Base-by-base conservation (phyloP, 1,140 invertebrate genomes). In the Coenobita brevimanus region DNA sequence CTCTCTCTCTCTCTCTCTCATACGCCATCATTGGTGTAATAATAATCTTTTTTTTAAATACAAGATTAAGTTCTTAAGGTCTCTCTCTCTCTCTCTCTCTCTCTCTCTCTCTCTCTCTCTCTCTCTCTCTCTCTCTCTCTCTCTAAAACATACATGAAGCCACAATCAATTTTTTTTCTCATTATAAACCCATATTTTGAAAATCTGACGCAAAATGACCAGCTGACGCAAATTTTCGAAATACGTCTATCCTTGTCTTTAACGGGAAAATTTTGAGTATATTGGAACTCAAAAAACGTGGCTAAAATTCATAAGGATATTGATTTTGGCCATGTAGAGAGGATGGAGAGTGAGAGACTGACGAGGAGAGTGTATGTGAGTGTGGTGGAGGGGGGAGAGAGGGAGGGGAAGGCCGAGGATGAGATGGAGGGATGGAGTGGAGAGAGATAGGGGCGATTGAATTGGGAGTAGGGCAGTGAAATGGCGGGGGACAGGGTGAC, bases 41-140 rank as follows among this genome's bases (percentile, higher is more conserved):
- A 64, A 71, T 46, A 64, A 83, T 83, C 81, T 69, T 71, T 82
- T 82, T 82, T 54, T n/a, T 43, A n/a, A 38, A 8, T 67, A 24
- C 30, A 54, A 60, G 24, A 43, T 24, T 13, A 43, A 43, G n/a
- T n/a, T n/a, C n/a, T n/a, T n/a, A 46, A 43, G 24, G 73, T n/a
- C 38, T 46, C 43, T 3, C 24, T 27, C 17, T 15, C 15, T 13
- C 38, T 46, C 30, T 54, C 50, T 24, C 41, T 43, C 43, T 15
- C 3, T 33, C 36, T 13, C 17, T 71, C 27, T 71, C 17, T 71
- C 67, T 71, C 17, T 27, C 36, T 27, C 3, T 71, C 15, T 71
- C 3, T 27, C 36, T 38, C n/a, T 27, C 36, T 71, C 17, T 33
- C 36, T 38, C 17, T 71, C 67, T 71, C 27, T 71, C 36, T 71